These are phyloP conservation scores for Chironex yamaguchii DNA, from an alignment of 30 jellyfish, hydroid and myxozoan species.

Conservation along the genomic window DNA sequence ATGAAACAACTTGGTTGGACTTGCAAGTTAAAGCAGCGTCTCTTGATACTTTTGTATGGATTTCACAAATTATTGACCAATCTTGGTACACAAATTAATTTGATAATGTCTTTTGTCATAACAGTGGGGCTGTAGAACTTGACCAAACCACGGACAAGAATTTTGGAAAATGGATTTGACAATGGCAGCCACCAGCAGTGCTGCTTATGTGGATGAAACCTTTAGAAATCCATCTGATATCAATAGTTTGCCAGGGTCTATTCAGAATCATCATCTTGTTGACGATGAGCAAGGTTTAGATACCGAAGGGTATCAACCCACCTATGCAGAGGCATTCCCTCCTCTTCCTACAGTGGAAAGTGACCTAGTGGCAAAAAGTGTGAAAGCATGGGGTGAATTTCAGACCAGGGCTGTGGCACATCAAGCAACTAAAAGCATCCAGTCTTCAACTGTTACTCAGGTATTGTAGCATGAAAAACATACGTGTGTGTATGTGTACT, in stretches of 20 bases:
- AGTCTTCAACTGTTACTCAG: slow-evolving; percentile 63
- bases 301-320: slow-evolving; percentile 81
- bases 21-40: too few species aligned
- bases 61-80: too few species aligned
- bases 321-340: slow-evolving; percentile 99
- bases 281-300: slow-evolving; percentile 5
- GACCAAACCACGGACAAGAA: slow-evolving; percentile 98
- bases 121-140: slow-evolving; percentile 97
- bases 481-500: too few species aligned
- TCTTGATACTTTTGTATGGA: too few species aligned
- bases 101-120: neutral
- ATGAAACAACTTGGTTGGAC: too few species aligned
- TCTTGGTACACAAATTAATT: too few species aligned
- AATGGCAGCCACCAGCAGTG: slow-evolving; percentile 45
- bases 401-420: slow-evolving; percentile 36
- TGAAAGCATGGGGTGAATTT: slow-evolving; percentile 76
- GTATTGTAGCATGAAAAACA: too few species aligned
- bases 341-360: slow-evolving; percentile 90
- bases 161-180: slow-evolving; percentile 87
- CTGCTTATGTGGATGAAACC: slow-evolving; percentile 62
- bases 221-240: slow-evolving; percentile 58
- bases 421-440: slow-evolving; percentile 31
- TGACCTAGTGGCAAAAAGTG: slow-evolving; percentile 27
- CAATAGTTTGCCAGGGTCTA: slow-evolving; percentile 56
- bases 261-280: slow-evolving; percentile 39